Evolutionary conservation across 1,140 invertebrate genomes (phyloP).

Genomic region (Zaprionus camerounensis): DNA sequence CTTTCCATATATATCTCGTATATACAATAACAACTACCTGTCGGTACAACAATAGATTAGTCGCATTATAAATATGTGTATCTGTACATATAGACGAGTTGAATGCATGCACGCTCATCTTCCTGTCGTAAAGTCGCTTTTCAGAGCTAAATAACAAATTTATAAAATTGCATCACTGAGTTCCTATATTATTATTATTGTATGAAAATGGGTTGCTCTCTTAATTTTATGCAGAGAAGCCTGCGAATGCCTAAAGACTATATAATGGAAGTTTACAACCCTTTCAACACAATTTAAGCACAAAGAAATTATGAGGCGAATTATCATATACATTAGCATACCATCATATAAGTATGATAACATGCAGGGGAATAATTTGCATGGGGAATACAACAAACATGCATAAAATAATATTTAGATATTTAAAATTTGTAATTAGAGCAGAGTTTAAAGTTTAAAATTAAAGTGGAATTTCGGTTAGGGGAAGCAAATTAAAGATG

Average conservation of each 20-base stretch:
- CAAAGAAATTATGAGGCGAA: background rate
- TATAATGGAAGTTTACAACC: conserved; percentile 1
- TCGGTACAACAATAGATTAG: conserved; percentile 21
- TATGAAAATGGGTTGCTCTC: background rate
- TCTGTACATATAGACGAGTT: background rate
- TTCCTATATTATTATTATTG: background rate
- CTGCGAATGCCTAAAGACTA: background rate
- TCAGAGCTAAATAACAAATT: background rate
- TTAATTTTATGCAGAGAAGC: background rate
- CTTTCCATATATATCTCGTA: background rate
- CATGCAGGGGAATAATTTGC: background rate
- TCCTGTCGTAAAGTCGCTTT: background rate
- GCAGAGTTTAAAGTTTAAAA: background rate
- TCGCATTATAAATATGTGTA: conserved; percentile 24
- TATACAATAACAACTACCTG: background rate
- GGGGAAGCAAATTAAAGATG: background rate
- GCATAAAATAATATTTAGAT: background rate
- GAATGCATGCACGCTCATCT: conserved; percentile 26
- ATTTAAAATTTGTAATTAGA: background rate
- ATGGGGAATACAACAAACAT: background rate
- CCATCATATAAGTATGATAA: background rate
- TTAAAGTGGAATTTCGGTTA: background rate
- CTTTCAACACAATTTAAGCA: conserved; percentile 7
- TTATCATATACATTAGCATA: conserved; percentile 6
- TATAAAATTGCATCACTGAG: background rate